Conservation (phyloP, 1,140 invertebrate genomes). For the Drosophila funebris region DNA sequence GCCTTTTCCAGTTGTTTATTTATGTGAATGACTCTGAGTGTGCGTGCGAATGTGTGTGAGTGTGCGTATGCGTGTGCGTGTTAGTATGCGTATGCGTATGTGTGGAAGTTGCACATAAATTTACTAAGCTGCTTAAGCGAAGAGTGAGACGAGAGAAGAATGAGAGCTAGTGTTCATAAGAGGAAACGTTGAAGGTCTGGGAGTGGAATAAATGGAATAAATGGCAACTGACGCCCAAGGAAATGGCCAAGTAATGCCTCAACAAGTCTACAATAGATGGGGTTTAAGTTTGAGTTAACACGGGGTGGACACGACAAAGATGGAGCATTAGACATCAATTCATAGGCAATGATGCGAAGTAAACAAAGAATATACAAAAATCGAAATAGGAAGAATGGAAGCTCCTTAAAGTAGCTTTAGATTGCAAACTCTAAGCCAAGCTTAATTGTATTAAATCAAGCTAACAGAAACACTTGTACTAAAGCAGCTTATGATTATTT, state of each 20-base stretch:
- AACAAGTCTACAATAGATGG: neutral
- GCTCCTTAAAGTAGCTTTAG: too few relatives aligned
- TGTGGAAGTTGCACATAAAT: conserved; percentile 72
- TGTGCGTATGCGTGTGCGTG: conserved; percentile 7
- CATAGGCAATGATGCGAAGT: neutral
- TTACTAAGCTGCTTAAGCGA: conserved; percentile 60
- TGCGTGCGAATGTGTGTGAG: neutral
- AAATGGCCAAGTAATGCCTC: conserved; percentile 14
- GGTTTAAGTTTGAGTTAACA: neutral
- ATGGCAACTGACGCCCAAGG: conserved; percentile 22
- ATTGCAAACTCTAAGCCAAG: too few relatives aligned
- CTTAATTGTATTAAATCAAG: too few relatives aligned
- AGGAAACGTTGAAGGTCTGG: conserved; percentile 35
- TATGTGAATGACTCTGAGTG: conserved; percentile 65
- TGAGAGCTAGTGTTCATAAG: conserved; percentile 10
- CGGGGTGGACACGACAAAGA: neutral
- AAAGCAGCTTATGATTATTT: too few relatives aligned
- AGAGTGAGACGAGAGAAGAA: neutral
- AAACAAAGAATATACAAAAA: neutral
- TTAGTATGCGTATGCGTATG: conserved; percentile 27
- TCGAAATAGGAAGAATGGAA: too few relatives aligned
- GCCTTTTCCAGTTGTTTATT: conserved; percentile 68
- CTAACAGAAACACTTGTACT: too few relatives aligned
- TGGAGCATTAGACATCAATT: neutral
- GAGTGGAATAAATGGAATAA: conserved; percentile 44